These are phyloP conservation scores for Protophormia terraenovae DNA, from an alignment of 2,888 invertebrate species.

Conservation along the genomic window DNA sequence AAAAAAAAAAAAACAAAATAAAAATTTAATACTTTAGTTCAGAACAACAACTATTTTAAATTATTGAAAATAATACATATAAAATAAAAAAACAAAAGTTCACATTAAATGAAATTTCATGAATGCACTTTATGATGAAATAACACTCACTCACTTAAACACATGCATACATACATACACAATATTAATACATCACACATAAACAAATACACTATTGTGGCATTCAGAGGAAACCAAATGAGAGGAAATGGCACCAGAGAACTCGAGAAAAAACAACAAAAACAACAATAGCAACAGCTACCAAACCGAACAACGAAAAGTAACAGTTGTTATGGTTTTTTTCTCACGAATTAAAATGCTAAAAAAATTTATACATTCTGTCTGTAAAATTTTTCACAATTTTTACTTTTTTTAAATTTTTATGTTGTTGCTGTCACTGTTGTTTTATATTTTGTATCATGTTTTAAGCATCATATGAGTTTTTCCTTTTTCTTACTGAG, in stretches of 20 bases:
- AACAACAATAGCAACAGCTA: constrained; percentile 19
- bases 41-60: constrained; percentile 32
- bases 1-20: background rate
- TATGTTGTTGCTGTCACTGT: constrained; percentile 5
- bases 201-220: constrained; percentile 47
- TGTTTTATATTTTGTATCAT: constrained; percentile 25
- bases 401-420: constrained; percentile 17
- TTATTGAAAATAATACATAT: constrained; percentile 17
- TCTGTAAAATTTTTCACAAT: constrained; percentile 31
- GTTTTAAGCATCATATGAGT: constrained; percentile 43
- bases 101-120: constrained; percentile 59
- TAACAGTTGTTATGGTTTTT: constrained; percentile 62
- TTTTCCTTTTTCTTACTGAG: constrained; percentile 35
- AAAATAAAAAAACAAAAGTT: constrained; percentile 27
- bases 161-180: background rate
- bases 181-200: constrained; percentile 36
- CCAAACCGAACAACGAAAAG: constrained; percentile 51
- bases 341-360: constrained; percentile 31
- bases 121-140: constrained; percentile 58
- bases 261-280: constrained; percentile 16
- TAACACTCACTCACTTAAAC: constrained; percentile 10
- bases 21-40: no score
- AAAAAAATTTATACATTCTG: constrained; percentile 46
- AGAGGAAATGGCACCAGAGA: constrained; percentile 63
- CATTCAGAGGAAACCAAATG: constrained; percentile 64